Conservation (phyloP, 2,888 invertebrate genomes). For the Colletes collaris region DNA sequence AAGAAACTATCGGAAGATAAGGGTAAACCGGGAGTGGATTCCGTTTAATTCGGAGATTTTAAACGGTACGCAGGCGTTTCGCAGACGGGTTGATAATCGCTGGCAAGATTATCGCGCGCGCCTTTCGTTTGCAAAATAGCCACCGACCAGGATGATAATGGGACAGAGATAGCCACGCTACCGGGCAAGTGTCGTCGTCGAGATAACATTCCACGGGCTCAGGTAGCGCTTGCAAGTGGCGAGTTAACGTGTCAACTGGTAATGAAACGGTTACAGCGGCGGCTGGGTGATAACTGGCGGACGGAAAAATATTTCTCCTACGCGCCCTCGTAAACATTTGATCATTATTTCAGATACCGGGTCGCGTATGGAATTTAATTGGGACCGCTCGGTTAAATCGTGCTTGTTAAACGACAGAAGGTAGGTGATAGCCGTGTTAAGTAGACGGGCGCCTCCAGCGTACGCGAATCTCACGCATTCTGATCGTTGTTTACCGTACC, state of each 20-base stretch:
- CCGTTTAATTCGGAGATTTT: constrained; percentile 1
- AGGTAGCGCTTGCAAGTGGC: constrained; percentile 38
- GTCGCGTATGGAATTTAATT: constrained; percentile 24
- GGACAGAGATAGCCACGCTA: constrained; percentile 46
- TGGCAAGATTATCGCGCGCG: constrained; percentile 36
- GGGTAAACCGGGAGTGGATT: too few species aligned
- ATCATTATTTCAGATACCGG: constrained; percentile 30
- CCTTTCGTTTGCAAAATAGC: constrained; percentile 50
- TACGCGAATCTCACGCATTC: neutral
- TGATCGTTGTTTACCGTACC: neutral
- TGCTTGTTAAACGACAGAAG: constrained; percentile 9
- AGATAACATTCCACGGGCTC: constrained; percentile 56
- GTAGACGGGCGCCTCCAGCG: neutral
- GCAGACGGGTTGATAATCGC: constrained; percentile 37
- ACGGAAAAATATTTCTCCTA: constrained; percentile 29
- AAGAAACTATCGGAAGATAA: too few species aligned
- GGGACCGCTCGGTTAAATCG: constrained; percentile 6
- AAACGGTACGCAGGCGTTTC: constrained; percentile 9
- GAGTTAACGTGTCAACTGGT: constrained; percentile 50
- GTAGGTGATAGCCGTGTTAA: constrained; percentile 2
- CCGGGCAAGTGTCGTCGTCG: constrained; percentile 52
- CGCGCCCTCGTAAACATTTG: constrained; percentile 16
- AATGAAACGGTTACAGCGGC: constrained; percentile 41
- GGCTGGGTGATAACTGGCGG: neutral
- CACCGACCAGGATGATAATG: constrained; percentile 48